These are phyloP conservation scores for Benitochromis conjunctus DNA, from an alignment of 2,113 vertebrate species.

Conservation along the genomic window DNA sequence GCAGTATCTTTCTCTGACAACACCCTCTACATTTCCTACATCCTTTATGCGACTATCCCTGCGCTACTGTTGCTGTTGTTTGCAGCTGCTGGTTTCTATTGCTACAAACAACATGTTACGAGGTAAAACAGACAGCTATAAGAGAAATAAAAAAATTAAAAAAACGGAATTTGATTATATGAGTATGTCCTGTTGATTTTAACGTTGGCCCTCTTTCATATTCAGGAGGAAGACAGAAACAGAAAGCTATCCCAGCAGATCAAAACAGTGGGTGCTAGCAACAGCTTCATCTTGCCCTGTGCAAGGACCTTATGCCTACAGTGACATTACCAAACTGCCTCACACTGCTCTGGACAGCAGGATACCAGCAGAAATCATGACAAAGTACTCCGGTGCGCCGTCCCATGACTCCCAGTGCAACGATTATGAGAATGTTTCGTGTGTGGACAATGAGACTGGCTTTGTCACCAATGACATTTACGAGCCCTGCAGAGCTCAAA, in stretches of 20 bases:
- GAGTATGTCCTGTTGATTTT: neutral
- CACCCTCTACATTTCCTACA: slow-evolving; percentile 73
- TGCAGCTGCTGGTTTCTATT: slow-evolving; percentile 71
- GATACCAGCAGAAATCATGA: slow-evolving; percentile 60
- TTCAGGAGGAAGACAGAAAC: slow-evolving; percentile 74
- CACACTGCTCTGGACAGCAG: slow-evolving; percentile 67
- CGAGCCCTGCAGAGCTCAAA: slow-evolving; percentile 74
- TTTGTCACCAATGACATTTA: slow-evolving; percentile 95
- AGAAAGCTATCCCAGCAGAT: slow-evolving; percentile 59
- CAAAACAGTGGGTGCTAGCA: slow-evolving; percentile 65
- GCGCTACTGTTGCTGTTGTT: slow-evolving; percentile 80
- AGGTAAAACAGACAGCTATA: slow-evolving; percentile 30
- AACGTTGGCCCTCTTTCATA: neutral
- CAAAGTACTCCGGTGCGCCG: slow-evolving; percentile 64
- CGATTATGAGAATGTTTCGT: slow-evolving; percentile 74
- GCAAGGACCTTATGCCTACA: slow-evolving; percentile 78
- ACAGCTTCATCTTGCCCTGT: slow-evolving; percentile 46
- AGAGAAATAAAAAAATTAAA: too few species aligned
- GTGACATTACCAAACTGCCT: slow-evolving; percentile 72
- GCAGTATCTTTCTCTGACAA: slow-evolving; percentile 71
- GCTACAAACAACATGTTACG: slow-evolving; percentile 72
- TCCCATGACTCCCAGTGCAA: slow-evolving; percentile 51
- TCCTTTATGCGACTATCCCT: slow-evolving; percentile 80
- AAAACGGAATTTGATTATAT: neutral
- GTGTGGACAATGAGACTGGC: slow-evolving; percentile 73